phyloP scores from a whole-genome alignment of 23 tunicate genomes.

The Diplosoma virens region DNA sequence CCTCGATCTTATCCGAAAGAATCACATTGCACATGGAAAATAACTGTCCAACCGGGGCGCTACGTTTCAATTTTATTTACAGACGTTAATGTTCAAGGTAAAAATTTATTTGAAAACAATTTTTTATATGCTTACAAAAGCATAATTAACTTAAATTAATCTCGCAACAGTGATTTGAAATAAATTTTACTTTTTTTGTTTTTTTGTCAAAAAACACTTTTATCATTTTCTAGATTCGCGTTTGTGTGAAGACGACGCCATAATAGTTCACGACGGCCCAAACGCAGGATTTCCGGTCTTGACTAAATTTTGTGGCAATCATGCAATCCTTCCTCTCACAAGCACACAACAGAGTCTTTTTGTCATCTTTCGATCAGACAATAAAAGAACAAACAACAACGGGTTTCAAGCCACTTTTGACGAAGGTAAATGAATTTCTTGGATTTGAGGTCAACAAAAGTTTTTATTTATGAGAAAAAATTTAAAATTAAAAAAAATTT shows the following conservation, averaged over 20 bases:
- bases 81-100: constrained; percentile 64
- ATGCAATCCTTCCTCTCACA: neutral
- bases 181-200: no score
- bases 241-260: constrained; percentile 85
- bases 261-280: constrained; percentile 79
- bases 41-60: constrained; percentile 50
- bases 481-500: no score
- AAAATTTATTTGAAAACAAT: neutral
- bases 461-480: neutral
- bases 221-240: constrained; percentile 43
- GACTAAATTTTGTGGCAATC: constrained; percentile 71
- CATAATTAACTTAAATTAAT: no score
- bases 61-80: constrained; percentile 54
- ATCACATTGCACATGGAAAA: constrained; percentile 90
- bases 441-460: neutral
- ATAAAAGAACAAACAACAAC: constrained; percentile 5
- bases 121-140: neutral
- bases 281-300: constrained; percentile 65
- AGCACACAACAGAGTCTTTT: constrained; percentile 56
- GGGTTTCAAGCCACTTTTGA: constrained; percentile 75
- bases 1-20: constrained; percentile 67
- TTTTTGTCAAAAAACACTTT: no score
- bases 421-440: constrained; percentile 39
- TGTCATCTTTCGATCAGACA: constrained; percentile 74
- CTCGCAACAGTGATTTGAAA: no score